Evolutionary conservation across 2,113 vertebrate species (phyloP).

Genomic region (Taurulus bubalis): DNA sequence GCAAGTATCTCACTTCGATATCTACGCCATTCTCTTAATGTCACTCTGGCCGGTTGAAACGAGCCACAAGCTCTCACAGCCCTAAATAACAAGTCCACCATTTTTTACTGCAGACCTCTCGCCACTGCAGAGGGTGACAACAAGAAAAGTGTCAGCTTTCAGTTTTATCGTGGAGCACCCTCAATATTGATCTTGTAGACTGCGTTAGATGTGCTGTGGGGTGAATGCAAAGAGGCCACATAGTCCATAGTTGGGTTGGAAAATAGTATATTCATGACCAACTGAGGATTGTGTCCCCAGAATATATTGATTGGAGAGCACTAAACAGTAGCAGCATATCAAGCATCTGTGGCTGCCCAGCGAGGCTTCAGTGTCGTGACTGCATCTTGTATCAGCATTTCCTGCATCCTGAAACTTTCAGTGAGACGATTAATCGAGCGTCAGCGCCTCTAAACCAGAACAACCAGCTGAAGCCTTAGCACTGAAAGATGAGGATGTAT

Average conservation of each 20-base stretch:
- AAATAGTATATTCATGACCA: neutral
- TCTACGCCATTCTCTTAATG: neutral
- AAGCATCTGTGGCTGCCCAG: neutral
- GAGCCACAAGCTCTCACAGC: neutral
- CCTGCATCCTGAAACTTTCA: constrained; percentile 28
- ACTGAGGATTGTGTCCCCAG: neutral
- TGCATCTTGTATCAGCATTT: constrained; percentile 31
- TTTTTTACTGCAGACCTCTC: constrained; percentile 35
- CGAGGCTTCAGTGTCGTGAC: constrained; percentile 13
- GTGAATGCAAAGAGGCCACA: neutral
- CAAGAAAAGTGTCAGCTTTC: constrained; percentile 13
- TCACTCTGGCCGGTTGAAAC: neutral
- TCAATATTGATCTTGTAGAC: neutral
- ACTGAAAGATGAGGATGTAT: neutral
- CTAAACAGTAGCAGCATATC: neutral
- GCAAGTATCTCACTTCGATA: neutral
- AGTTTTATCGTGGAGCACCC: neutral
- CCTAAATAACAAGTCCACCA: constrained; percentile 6
- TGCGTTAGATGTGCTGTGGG: neutral
- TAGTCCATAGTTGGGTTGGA: neutral
- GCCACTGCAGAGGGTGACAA: constrained; percentile 31
- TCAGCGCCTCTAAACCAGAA: constrained; percentile 24
- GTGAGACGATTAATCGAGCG: constrained; percentile 29
- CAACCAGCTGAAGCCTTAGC: constrained; percentile 17
- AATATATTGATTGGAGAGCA: neutral